These are phyloP conservation scores for Rutpela maculata DNA, from an alignment of 2,888 invertebrate genomes.

Conservation along the genomic window DNA sequence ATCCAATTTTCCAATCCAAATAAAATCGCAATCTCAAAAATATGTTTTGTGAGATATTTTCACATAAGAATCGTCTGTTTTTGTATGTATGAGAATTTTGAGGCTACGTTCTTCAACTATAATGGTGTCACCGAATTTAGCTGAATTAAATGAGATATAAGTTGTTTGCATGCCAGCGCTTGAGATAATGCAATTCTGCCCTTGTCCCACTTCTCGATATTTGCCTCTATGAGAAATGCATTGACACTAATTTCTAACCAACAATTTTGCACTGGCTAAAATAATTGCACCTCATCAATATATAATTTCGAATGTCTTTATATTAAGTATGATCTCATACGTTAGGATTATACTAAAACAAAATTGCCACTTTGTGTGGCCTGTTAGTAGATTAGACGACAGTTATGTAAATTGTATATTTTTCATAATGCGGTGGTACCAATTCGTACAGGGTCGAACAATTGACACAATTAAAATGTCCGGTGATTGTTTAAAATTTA, in stretches of 20 bases:
- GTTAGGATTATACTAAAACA: constrained; percentile 14
- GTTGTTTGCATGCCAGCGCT: constrained; percentile 45
- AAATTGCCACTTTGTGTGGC: neutral
- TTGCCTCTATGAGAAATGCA: constrained; percentile 67
- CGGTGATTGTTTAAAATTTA: constrained; percentile 9
- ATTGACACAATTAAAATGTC: constrained; percentile 21
- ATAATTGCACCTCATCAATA: constrained; percentile 50
- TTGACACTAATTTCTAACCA: constrained; percentile 65
- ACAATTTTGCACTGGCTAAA: constrained; percentile 53
- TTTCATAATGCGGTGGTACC: constrained; percentile 7
- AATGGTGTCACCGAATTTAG: constrained; percentile 25
- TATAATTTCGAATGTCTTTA: constrained; percentile 24
- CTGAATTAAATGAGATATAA: constrained; percentile 11
- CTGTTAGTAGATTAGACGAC: constrained; percentile 8
- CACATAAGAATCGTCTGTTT: no score
- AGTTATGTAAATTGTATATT: constrained; percentile 20
- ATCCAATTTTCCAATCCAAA: no score
- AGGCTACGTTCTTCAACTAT: no score
- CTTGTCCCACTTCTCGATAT: constrained; percentile 68
- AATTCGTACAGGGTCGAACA: neutral
- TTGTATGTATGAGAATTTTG: no score
- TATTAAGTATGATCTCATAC: neutral
- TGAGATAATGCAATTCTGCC: constrained; percentile 63
- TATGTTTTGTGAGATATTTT: no score
- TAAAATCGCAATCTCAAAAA: no score